Evolutionary conservation across 2,888 invertebrate genomes (phyloP).

Genomic region (Nymphalis urticae): DNA sequence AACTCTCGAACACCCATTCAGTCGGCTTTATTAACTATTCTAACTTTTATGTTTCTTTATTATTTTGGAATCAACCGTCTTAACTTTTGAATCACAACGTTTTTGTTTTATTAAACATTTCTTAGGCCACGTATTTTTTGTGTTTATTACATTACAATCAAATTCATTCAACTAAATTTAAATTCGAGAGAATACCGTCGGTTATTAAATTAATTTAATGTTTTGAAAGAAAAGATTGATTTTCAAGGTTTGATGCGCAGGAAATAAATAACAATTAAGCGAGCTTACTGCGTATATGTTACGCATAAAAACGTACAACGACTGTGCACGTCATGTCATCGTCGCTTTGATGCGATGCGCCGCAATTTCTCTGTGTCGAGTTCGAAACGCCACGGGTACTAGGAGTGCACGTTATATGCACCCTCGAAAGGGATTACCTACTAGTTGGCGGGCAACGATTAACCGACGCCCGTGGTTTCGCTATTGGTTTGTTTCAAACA

Average conservation of each 20-base stretch:
- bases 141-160: slow-evolving; percentile 1
- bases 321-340: slow-evolving; percentile 58
- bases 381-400: slow-evolving; percentile 25
- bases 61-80: not conserved
- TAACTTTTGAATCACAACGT: not conserved
- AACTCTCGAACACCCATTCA: slow-evolving; percentile 69
- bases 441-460: slow-evolving; percentile 72
- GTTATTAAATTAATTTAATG: not conserved
- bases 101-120: not conserved
- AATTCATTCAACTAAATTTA: not conserved
- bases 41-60: slow-evolving; percentile 41
- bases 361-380: slow-evolving; percentile 44
- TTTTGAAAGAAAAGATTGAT: not conserved
- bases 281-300: slow-evolving; percentile 31
- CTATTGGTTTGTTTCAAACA: slow-evolving; percentile 66
- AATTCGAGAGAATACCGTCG: not conserved
- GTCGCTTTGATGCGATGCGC: slow-evolving; percentile 69
- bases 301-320: slow-evolving; percentile 37
- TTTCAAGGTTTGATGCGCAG: not conserved
- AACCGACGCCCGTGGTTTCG: slow-evolving; percentile 67
- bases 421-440: slow-evolving; percentile 75
- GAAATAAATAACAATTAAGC: not conserved
- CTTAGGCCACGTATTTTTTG: not conserved
- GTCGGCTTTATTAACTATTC: slow-evolving; percentile 68
- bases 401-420: slow-evolving; percentile 67